A percentile compares a stretch with the other conserved stretches of the same genome.
Conservation (phyloP, 2,113 vertebrate genomes). For the Rynchops niger region DNA sequence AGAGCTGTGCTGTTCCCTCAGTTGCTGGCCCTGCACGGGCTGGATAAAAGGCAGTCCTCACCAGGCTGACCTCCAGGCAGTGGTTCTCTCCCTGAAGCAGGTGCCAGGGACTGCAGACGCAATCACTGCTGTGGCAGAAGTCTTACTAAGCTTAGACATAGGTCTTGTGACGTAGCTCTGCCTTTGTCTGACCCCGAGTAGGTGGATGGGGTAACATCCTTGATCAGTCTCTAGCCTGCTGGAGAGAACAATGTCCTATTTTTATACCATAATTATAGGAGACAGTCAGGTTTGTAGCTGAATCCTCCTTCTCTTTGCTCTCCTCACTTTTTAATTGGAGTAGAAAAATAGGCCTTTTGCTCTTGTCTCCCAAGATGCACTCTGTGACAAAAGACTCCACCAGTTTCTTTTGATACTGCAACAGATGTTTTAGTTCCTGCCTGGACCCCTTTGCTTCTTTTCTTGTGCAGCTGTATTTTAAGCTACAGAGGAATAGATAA, state of each 20-base stretch:
- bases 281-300: not conserved
- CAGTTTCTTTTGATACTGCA: not conserved
- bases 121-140: not conserved
- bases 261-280: not conserved
- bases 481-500: not conserved
- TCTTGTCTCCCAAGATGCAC: not conserved
- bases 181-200: not conserved
- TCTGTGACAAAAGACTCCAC: not conserved
- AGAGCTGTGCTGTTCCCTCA: rapidly evolving
- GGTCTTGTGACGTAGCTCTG: not conserved
- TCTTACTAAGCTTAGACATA: not conserved
- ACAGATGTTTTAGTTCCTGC: not conserved
- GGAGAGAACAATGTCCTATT: not conserved
- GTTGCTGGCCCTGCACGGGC: rapidly evolving
- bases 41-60: not conserved
- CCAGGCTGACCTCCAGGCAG: not conserved
- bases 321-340: not conserved
- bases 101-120: not conserved
- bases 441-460: not conserved
- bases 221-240: not conserved
- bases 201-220: not conserved
- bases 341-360: not conserved
- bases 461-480: not conserved
- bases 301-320: not conserved
- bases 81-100: not conserved